Evolutionary conservation across 2,797 vertebrate genomes (phyloP).

Genomic region (Diglossa cyanea): DNA sequence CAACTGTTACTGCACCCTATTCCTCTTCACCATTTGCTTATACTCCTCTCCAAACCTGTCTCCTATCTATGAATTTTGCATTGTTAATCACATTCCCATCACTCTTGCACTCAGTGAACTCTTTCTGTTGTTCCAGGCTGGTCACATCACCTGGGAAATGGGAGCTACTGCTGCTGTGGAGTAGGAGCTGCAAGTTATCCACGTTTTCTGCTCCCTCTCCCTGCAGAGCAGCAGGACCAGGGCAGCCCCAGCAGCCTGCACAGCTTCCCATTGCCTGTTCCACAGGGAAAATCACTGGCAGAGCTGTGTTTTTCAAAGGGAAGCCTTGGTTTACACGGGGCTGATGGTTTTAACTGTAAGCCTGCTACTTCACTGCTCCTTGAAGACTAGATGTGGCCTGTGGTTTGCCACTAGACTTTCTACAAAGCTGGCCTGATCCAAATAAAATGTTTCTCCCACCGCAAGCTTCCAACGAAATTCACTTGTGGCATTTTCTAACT

Average conservation of each 20-base stretch:
- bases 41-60: not conserved
- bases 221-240: rapidly evolving
- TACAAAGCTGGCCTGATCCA: not conserved
- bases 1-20: not conserved
- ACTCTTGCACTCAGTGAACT: not conserved
- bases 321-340: not conserved
- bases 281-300: not conserved
- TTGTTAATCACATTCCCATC: not conserved
- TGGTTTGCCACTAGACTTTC: constrained; percentile 26
- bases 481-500: not conserved
- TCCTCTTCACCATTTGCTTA: not conserved
- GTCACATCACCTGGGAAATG: not conserved
- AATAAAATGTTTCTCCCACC: not conserved
- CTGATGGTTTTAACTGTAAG: constrained; percentile 10
- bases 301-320: not conserved
- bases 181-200: not conserved
- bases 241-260: not conserved
- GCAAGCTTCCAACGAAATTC: not conserved
- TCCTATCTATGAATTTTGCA: not conserved
- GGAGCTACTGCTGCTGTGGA: not conserved
- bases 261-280: not conserved
- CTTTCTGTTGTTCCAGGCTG: not conserved
- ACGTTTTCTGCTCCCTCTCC: rapidly evolving
- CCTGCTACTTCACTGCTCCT: not conserved
- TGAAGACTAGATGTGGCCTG: constrained; percentile 23